These are phyloP conservation scores for Meleagris gallopavo DNA, from an alignment of 2,113 vertebrate genomes.

Conservation along the genomic window DNA sequence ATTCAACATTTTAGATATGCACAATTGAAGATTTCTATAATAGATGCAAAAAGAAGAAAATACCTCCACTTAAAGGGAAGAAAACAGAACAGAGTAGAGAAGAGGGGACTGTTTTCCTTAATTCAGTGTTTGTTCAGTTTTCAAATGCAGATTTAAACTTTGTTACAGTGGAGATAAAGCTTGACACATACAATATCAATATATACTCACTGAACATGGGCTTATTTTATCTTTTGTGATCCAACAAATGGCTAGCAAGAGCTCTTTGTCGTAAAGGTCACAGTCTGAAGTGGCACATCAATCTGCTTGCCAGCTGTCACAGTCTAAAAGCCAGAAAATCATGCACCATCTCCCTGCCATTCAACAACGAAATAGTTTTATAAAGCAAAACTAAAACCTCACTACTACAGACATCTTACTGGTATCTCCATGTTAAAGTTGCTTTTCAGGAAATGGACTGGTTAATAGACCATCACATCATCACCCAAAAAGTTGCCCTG, in stretches of 20 bases:
- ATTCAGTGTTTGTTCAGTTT: background rate
- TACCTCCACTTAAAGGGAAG: background rate
- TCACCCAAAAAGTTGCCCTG: background rate
- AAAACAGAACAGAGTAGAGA: background rate
- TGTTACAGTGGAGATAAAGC: background rate
- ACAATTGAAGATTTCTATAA: background rate
- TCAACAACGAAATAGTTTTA: background rate
- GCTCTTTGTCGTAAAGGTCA: conserved; percentile 33
- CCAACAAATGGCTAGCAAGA: conserved; percentile 10
- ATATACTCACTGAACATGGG: background rate
- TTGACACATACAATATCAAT: background rate
- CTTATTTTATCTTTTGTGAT: background rate
- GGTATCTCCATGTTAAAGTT: background rate
- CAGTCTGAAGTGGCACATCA: conserved; percentile 25
- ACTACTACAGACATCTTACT: background rate
- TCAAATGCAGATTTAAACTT: background rate
- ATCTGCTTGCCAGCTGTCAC: background rate
- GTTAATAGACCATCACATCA: background rate
- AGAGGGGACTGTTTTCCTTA: background rate
- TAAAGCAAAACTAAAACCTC: background rate
- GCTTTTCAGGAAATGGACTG: background rate
- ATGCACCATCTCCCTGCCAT: background rate
- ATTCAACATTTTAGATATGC: background rate
- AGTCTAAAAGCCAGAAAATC: background rate
- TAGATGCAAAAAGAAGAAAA: background rate